Evolutionary conservation across 2,888 invertebrate genomes (phyloP).

Genomic region (Eupithecia vulgata): DNA sequence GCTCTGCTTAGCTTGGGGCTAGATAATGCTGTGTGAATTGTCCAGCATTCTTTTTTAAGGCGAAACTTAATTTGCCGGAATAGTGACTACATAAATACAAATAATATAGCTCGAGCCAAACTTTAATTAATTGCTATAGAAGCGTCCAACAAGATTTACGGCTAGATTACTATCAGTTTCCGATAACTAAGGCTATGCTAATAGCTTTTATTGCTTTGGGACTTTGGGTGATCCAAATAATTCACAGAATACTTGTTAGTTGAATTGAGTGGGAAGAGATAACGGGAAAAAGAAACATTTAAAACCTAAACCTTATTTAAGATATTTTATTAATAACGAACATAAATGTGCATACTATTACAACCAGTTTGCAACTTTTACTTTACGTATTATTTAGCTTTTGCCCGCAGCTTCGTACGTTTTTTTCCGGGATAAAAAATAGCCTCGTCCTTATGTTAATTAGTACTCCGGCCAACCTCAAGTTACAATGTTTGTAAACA

Average conservation of each 20-base stretch:
- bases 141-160: slow-evolving; percentile 27
- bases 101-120: not conserved
- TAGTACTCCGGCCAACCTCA: not conserved
- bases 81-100: not conserved
- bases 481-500: not conserved
- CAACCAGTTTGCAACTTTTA: not conserved
- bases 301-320: not conserved
- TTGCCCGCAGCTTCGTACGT: not conserved
- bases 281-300: not conserved
- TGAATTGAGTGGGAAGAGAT: not conserved
- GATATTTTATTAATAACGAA: not conserved
- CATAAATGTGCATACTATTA: not conserved
- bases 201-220: slow-evolving; percentile 35
- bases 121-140: not conserved
- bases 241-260: slow-evolving; percentile 1
- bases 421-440: not conserved
- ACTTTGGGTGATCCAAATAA: slow-evolving; percentile 24
- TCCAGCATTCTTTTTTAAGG: no score
- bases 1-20: no score
- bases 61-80: not conserved
- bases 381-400: not conserved
- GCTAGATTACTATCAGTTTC: slow-evolving; percentile 30
- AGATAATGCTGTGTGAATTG: no score
- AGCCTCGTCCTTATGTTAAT: not conserved
- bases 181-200: slow-evolving; percentile 27